Percentiles rank a stretch among this genome's conserved stretches.
Evolutionary conservation across 2,888 invertebrate genomes (phyloP).

Genomic region (Melikaiella ostensackeni): DNA sequence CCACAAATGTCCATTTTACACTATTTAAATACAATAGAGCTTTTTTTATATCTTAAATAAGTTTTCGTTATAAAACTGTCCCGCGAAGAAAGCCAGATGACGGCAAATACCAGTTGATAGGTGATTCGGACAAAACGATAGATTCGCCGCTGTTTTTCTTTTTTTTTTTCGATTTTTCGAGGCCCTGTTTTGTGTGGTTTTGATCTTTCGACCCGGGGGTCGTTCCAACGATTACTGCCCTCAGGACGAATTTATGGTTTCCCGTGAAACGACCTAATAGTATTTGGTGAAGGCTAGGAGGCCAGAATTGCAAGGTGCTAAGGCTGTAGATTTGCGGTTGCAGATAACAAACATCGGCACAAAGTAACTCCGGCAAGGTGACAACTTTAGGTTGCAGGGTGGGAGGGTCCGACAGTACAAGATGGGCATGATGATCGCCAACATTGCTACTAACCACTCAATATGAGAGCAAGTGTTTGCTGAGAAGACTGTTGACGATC

Average conservation of each 20-base stretch:
- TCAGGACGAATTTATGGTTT: constrained; percentile 68
- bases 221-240: constrained; percentile 13
- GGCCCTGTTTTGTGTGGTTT: constrained; percentile 20
- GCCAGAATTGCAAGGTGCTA: constrained; percentile 75
- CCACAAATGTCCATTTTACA: constrained; percentile 77
- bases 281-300: constrained; percentile 74
- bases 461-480: constrained; percentile 76
- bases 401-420: constrained; percentile 70
- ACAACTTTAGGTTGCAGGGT: constrained; percentile 63
- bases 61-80: constrained; percentile 74
- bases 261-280: constrained; percentile 72
- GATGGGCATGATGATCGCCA: constrained; percentile 68
- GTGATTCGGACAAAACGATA: constrained; percentile 68
- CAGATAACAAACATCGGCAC: constrained; percentile 68
- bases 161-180: background rate
- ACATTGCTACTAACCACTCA: constrained; percentile 75
- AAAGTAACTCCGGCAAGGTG: constrained; percentile 74
- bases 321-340: constrained; percentile 65
- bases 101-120: constrained; percentile 73
- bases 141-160: constrained; percentile 59
- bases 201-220: constrained; percentile 22
- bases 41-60: constrained; percentile 76
- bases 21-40: constrained; percentile 77
- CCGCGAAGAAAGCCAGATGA: constrained; percentile 73
- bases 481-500: constrained; percentile 70